Evolutionary conservation across 2,888 invertebrate species (phyloP).

Genomic region (Zaprionus lineosus): DNA sequence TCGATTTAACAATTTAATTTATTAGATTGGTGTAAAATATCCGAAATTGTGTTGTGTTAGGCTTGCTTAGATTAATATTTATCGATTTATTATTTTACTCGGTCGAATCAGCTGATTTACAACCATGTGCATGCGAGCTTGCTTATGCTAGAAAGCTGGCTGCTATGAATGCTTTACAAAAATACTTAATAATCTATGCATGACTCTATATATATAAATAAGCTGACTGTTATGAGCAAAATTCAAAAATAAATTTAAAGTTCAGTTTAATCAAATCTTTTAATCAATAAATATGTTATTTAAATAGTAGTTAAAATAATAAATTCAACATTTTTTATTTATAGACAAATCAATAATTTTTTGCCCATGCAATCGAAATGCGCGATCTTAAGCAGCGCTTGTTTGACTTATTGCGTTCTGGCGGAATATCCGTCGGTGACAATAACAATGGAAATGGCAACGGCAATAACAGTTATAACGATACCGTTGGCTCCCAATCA

Average conservation of each 20-base stretch:
- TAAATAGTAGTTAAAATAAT: no score
- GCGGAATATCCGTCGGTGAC: slow-evolving; percentile 66
- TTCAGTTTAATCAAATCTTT: not conserved
- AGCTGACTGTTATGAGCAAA: not conserved
- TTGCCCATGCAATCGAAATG: slow-evolving; percentile 64
- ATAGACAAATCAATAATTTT: slow-evolving; percentile 21
- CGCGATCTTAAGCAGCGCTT: slow-evolving; percentile 82
- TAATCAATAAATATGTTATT: not conserved
- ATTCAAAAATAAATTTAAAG: not conserved
- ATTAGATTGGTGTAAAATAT: not conserved
- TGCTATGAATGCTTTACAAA: slow-evolving; percentile 10
- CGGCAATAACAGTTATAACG: slow-evolving; percentile 18
- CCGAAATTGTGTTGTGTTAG: not conserved
- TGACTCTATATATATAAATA: no score
- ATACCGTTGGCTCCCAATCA: slow-evolving; percentile 8
- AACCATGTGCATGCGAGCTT: slow-evolving; percentile 27
- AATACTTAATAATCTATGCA: no score
- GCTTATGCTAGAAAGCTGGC: slow-evolving; percentile 3
- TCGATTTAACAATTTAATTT: not conserved
- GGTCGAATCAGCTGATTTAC: not conserved
- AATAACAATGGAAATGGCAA: slow-evolving; percentile 34
- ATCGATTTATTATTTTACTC: slow-evolving; percentile 40
- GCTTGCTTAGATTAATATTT: not conserved
- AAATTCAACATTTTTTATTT: slow-evolving; percentile 10
- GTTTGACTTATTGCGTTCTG: slow-evolving; percentile 80